These are phyloP conservation scores for Rousettus leschenaultii DNA, from an alignment of 2,113 vertebrate genomes.

Conservation along the genomic window DNA sequence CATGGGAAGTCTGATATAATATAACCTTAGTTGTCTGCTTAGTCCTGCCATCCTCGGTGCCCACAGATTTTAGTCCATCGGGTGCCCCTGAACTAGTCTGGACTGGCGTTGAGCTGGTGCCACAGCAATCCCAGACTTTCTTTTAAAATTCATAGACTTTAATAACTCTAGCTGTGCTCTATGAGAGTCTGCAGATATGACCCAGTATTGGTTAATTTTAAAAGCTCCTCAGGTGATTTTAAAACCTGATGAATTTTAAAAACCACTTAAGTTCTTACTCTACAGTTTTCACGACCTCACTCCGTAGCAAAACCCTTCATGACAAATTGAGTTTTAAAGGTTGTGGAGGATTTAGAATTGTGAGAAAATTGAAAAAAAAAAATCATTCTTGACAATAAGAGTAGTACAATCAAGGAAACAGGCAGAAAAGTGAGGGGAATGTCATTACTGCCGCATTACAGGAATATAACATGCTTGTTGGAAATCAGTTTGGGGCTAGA, in stretches of 20 bases:
- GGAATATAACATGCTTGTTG: background rate
- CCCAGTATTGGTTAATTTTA: constrained; percentile 32
- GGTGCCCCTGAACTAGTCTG: background rate
- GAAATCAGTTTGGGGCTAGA: background rate
- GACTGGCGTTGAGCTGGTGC: background rate
- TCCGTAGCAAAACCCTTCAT: constrained; percentile 38
- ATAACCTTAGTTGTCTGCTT: background rate
- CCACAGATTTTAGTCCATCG: background rate
- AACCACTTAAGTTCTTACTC: constrained; percentile 33
- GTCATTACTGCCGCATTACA: background rate
- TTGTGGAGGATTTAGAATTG: background rate
- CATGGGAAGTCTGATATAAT: background rate
- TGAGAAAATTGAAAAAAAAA: background rate
- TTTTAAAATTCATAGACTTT: background rate
- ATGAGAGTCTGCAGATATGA: background rate
- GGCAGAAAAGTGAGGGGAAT: background rate
- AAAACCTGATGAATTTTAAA: constrained; percentile 43
- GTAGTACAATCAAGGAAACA: constrained; percentile 12
- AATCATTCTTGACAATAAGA: background rate
- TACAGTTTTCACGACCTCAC: constrained; percentile 28
- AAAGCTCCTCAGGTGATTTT: constrained; percentile 37
- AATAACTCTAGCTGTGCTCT: background rate
- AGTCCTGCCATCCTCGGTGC: background rate
- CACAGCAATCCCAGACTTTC: background rate
- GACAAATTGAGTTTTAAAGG: constrained; percentile 54